A percentile compares a stretch with the other conserved stretches of the same genome.
Evolutionary conservation across 2,888 invertebrate genomes (phyloP).

Genomic region (Hydroisotoma schaefferi): DNA sequence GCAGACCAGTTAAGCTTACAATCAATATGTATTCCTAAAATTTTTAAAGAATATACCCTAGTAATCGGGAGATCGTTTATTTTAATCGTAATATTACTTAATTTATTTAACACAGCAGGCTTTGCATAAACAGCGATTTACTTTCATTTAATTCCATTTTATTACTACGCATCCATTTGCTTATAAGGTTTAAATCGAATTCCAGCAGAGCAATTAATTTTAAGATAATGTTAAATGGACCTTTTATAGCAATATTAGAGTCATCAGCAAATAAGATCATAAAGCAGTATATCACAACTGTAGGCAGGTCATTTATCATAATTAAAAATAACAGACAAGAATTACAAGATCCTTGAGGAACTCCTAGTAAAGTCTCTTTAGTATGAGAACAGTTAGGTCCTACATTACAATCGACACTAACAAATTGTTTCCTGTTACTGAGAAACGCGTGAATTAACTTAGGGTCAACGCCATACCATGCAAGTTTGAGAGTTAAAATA

Average conservation of each 20-base stretch:
- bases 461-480: conserved; percentile 16
- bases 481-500: conserved; percentile 9
- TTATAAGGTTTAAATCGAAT: background rate
- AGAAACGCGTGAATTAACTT: conserved; percentile 8
- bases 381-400: background rate
- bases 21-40: conserved; percentile 18
- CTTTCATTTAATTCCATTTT: background rate
- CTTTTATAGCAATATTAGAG: background rate
- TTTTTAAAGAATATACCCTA: background rate
- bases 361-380: background rate
- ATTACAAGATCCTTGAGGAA: conserved; percentile 5
- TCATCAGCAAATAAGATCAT: conserved; percentile 14
- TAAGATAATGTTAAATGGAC: background rate
- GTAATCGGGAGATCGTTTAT: background rate
- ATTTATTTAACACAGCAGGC: background rate
- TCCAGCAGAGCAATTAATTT: background rate
- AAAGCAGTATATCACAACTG: background rate
- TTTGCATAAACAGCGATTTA: background rate
- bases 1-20: conserved; percentile 8
- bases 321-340: conserved; percentile 2
- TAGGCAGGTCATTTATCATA: conserved; percentile 15
- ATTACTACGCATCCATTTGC: background rate
- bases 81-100: background rate
- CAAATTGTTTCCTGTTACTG: conserved; percentile 9
- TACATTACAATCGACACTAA: background rate